These are phyloP conservation scores for Sebastes ruberrimus DNA, from an alignment of 2,797 vertebrate genomes.

Conservation along the genomic window DNA sequence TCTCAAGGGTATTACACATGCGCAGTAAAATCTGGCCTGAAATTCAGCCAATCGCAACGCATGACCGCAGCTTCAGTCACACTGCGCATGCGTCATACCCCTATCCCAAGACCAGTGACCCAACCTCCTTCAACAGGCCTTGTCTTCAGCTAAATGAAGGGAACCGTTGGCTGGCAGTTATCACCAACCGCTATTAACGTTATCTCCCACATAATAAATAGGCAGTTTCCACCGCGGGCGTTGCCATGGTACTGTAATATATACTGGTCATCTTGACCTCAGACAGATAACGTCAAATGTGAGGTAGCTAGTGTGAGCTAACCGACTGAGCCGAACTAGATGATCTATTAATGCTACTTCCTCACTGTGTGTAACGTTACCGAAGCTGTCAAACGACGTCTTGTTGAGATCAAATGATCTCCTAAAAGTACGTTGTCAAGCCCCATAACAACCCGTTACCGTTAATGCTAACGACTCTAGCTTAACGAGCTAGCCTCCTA, in stretches of 20 bases:
- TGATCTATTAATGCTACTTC: neutral
- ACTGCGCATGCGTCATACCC: too few relatives aligned
- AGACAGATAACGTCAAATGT: conserved; percentile 22
- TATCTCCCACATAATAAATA: neutral
- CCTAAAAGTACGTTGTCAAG: neutral
- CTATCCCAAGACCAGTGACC: too few relatives aligned
- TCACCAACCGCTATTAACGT: neutral
- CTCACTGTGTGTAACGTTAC: neutral
- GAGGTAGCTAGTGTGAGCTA: conserved; percentile 11
- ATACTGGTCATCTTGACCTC: conserved; percentile 35
- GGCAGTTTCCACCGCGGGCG: neutral
- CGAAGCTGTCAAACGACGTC: neutral
- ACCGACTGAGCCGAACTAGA: neutral
- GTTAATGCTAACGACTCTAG: conserved; percentile 23
- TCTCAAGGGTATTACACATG: too few relatives aligned
- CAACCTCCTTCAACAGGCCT: too few relatives aligned
- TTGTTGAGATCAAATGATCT: neutral
- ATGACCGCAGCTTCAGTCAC: too few relatives aligned
- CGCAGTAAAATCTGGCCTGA: too few relatives aligned
- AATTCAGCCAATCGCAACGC: too few relatives aligned
- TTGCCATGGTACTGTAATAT: neutral
- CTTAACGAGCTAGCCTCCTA: conserved; percentile 47
- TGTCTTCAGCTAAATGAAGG: neutral
- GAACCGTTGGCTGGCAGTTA: neutral
- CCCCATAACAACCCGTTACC: neutral